phyloP scores from a whole-genome alignment of 2,113 vertebrate genomes.

The Upupa epops region DNA sequence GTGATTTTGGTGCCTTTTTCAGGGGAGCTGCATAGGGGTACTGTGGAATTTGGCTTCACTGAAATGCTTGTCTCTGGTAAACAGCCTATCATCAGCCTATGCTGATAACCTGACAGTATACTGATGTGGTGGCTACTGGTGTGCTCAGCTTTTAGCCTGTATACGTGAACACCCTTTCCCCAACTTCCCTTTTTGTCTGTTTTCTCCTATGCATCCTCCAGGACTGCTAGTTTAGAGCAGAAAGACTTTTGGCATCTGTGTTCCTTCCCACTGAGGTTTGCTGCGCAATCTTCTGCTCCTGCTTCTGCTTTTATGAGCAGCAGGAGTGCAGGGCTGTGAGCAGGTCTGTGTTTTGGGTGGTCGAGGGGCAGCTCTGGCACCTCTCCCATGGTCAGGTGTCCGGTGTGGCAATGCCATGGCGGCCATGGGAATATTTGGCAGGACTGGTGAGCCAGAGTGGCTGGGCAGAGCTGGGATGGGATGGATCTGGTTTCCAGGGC shows the following conservation, averaged over 20 bases:
- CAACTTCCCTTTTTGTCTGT: not conserved
- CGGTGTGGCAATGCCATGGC: accelerated
- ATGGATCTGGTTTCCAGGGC: not conserved
- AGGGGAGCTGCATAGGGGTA: not conserved
- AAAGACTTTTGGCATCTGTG: not conserved
- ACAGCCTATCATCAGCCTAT: not conserved
- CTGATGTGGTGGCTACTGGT: not conserved
- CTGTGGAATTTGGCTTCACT: not conserved
- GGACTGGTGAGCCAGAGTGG: not conserved
- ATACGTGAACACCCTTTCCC: not conserved
- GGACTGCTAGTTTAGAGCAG: not conserved
- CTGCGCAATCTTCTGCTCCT: not conserved
- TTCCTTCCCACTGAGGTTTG: not conserved
- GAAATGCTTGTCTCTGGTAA: not conserved
- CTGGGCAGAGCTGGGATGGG: not conserved
- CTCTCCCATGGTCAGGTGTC: not conserved
- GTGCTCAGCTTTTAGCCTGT: not conserved
- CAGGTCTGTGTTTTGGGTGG: accelerated
- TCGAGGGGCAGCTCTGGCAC: not conserved
- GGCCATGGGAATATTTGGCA: not conserved
- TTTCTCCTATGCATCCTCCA: not conserved
- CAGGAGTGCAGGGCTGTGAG: not conserved
- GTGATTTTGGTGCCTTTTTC: not conserved
- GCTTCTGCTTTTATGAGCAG: not conserved
- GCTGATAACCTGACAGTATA: too few relatives aligned